phyloP scores from a whole-genome alignment of 2,888 invertebrate species.

The Sisyra terminalis region DNA sequence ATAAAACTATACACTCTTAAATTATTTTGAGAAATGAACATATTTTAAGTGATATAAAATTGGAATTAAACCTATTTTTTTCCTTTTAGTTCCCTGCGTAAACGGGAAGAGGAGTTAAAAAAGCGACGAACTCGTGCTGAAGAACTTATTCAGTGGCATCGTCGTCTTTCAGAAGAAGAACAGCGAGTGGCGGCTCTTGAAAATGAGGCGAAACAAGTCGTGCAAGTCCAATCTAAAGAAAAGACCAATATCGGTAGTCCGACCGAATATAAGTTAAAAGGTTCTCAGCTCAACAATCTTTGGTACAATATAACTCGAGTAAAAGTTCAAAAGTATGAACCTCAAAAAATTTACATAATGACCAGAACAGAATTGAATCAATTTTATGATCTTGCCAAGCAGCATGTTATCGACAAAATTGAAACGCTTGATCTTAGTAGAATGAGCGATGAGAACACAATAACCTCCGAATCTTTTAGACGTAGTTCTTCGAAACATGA shows the following conservation, averaged over 20 bases:
- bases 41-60: too few relatives aligned
- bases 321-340: constrained; percentile 24
- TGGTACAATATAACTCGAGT: constrained; percentile 29
- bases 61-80: not conserved
- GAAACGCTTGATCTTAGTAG: not conserved
- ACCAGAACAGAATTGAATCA: constrained; percentile 25
- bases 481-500: not conserved
- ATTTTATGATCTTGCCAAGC: constrained; percentile 27
- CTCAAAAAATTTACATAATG: constrained; percentile 23
- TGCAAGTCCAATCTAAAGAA: constrained; percentile 5
- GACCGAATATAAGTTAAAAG: constrained; percentile 17
- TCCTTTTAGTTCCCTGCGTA: constrained; percentile 23
- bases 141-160: constrained; percentile 34
- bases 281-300: constrained; percentile 26
- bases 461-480: not conserved
- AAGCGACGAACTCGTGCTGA: constrained; percentile 31
- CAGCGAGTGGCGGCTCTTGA: constrained; percentile 31
- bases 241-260: constrained; percentile 4
- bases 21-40: too few relatives aligned
- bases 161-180: constrained; percentile 33
- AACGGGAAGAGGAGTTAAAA: constrained; percentile 30
- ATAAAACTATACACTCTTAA: too few relatives aligned
- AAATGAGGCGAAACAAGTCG: constrained; percentile 13
- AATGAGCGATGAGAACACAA: not conserved
- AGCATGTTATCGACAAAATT: constrained; percentile 2